A percentile compares a stretch with the other conserved stretches of the same genome.
These are phyloP conservation scores for Lates japonicus DNA, from an alignment of 2,797 vertebrate species.

Conservation along the genomic window DNA sequence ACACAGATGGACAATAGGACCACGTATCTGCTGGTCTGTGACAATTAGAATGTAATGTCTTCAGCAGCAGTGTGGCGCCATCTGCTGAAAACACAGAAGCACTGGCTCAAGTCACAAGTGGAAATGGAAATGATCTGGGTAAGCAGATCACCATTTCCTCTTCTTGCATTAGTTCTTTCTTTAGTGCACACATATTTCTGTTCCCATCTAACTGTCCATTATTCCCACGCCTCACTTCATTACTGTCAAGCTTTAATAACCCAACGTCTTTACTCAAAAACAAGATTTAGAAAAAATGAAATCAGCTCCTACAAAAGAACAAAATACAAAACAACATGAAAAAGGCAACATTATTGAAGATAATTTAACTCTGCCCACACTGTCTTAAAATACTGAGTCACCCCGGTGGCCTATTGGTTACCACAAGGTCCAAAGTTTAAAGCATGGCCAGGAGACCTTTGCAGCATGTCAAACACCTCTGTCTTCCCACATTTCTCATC, in stretches of 20 bases:
- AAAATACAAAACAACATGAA: too few species aligned
- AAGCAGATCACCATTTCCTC: background rate
- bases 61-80: conserved; percentile 21
- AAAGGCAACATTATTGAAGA: too few species aligned
- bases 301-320: too few species aligned
- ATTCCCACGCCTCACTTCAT: background rate
- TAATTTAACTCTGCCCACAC: too few species aligned
- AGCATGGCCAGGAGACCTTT: too few species aligned
- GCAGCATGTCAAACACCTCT: too few species aligned
- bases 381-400: too few species aligned
- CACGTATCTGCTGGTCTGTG: background rate
- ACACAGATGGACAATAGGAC: background rate
- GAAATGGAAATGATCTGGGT: background rate
- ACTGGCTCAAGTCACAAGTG: background rate
- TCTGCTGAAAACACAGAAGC: conserved; percentile 12
- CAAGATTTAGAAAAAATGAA: too few species aligned
- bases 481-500: too few species aligned
- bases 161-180: background rate
- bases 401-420: too few species aligned
- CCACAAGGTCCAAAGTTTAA: too few species aligned
- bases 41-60: background rate
- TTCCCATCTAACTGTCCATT: background rate
- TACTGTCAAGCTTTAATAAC: background rate
- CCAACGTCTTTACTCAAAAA: background rate
- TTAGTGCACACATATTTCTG: background rate